A percentile compares a stretch with the other conserved stretches of the same genome.
These are phyloP conservation scores for Hiodon alosoides DNA, from an alignment of 2,113 vertebrate genomes.

Conservation along the genomic window DNA sequence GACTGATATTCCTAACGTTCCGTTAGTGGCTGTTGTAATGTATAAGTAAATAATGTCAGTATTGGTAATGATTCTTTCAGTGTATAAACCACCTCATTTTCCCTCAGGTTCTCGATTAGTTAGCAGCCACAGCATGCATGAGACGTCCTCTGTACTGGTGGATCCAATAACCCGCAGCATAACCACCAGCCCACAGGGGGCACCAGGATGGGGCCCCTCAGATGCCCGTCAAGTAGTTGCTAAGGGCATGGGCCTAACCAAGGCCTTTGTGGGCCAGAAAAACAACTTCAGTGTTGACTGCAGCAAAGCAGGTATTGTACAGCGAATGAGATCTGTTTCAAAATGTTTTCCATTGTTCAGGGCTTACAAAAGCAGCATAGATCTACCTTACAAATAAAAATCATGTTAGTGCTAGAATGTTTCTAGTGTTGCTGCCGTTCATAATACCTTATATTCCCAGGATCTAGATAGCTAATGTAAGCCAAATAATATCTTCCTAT, in stretches of 20 bases:
- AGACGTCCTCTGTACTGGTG: conserved; percentile 75
- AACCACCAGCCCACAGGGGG: conserved; percentile 60
- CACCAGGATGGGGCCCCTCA: conserved; percentile 55
- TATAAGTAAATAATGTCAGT: no score
- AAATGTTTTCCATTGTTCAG: not conserved
- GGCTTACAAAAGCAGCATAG: no score
- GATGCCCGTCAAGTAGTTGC: conserved; percentile 75
- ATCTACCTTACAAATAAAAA: no score
- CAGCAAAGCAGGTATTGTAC: conserved; percentile 71
- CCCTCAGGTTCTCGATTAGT: conserved; percentile 69
- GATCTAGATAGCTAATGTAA: no score
- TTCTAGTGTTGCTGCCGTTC: no score
- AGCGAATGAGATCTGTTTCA: not conserved
- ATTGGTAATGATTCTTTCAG: not conserved
- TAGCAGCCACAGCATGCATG: conserved; percentile 54
- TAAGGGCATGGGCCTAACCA: conserved; percentile 69
- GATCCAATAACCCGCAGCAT: conserved; percentile 71
- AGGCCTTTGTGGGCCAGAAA: conserved; percentile 74
- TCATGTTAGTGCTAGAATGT: no score
- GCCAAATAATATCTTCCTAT: no score
- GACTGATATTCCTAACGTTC: no score
- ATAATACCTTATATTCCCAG: no score
- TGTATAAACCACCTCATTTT: not conserved
- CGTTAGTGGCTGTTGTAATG: no score
- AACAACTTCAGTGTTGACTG: conserved; percentile 76